Conservation (phyloP, 2,888 invertebrate species). For the Sicus ferrugineus region DNA sequence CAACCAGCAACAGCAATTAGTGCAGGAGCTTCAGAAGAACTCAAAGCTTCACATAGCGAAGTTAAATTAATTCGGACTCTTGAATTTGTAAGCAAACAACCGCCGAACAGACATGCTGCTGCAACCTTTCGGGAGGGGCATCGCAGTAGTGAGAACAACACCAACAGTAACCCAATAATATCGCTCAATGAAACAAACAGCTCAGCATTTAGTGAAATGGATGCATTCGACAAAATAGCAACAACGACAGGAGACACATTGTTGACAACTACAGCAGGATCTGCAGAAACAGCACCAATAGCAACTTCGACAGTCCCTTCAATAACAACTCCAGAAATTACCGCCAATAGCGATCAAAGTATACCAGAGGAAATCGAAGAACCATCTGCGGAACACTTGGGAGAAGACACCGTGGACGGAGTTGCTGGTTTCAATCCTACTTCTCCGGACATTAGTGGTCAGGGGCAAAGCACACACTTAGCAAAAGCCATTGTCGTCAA, state of each 20-base stretch:
- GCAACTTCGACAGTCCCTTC: constrained; percentile 32
- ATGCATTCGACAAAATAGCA: constrained; percentile 47
- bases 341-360: constrained; percentile 52
- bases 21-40: constrained; percentile 12
- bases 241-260: constrained; percentile 39
- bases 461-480: background rate
- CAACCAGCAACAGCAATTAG: constrained; percentile 35
- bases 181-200: constrained; percentile 54
- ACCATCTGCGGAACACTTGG: constrained; percentile 59
- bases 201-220: constrained; percentile 60
- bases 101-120: constrained; percentile 42
- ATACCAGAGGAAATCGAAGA: constrained; percentile 55
- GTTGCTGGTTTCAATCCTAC: background rate
- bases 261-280: constrained; percentile 41
- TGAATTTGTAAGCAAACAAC: constrained; percentile 52
- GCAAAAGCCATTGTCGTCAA: constrained; percentile 29
- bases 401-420: constrained; percentile 54
- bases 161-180: constrained; percentile 40
- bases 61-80: constrained; percentile 59
- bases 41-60: constrained; percentile 40
- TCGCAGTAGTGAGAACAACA: constrained; percentile 29
- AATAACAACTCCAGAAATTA: constrained; percentile 42
- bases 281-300: constrained; percentile 38
- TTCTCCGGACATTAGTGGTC: too few relatives aligned
- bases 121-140: constrained; percentile 38